A percentile compares a stretch with the other conserved stretches of the same genome.
Conservation (phyloP, 2,797 vertebrate genomes). For the Eutrigla gurnardus region DNA sequence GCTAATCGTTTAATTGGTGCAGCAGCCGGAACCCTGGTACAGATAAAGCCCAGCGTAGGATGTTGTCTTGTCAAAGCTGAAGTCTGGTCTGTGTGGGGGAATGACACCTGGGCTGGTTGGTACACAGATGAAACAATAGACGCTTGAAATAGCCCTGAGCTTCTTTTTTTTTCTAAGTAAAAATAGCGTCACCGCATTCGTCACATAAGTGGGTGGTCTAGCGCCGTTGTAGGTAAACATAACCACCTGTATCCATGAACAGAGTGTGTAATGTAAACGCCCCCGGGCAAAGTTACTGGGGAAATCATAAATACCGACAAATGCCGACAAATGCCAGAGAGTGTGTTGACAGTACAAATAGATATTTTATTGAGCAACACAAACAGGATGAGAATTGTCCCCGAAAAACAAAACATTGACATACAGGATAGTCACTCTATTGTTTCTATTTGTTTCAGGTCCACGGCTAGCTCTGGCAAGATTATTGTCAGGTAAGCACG, state of each 20-base stretch:
- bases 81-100: slow-evolving; percentile 11
- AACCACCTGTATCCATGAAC: slow-evolving; percentile 51
- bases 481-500: slow-evolving; percentile 88
- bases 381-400: slow-evolving; percentile 1
- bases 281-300: slow-evolving; percentile 19
- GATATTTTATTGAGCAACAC: background rate
- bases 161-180: slow-evolving; percentile 17
- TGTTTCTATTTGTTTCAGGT: slow-evolving; percentile 83
- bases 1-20: background rate
- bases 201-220: slow-evolving; percentile 40
- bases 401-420: slow-evolving; percentile 6
- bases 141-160: slow-evolving; percentile 36
- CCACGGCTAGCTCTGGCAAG: slow-evolving; percentile 83
- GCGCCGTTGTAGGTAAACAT: slow-evolving; percentile 17
- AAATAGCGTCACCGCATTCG: slow-evolving; percentile 46
- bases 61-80: background rate
- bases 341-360: background rate
- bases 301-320: background rate
- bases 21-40: background rate
- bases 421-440: slow-evolving; percentile 62
- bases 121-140: slow-evolving; percentile 44
- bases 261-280: slow-evolving; percentile 31
- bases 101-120: slow-evolving; percentile 3
- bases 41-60: background rate
- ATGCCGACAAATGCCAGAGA: slow-evolving; percentile 14